Conservation (phyloP, 2,888 invertebrate species). For the Parnassius apollo region DNA sequence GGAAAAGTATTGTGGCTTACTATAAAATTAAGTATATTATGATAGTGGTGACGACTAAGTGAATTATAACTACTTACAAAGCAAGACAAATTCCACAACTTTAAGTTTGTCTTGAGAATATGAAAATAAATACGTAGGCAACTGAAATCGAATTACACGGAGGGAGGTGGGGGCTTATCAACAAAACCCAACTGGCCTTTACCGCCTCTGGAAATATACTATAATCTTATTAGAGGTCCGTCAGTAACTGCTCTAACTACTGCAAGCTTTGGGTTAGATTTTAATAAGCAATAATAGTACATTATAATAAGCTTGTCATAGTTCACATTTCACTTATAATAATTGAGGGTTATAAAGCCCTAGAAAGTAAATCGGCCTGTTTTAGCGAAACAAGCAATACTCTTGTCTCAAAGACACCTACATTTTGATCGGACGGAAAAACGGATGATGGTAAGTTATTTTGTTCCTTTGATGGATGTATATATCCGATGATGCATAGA, state of each 20-base stretch:
- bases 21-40: not conserved
- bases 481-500: too few relatives aligned
- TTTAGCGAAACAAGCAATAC: too few relatives aligned
- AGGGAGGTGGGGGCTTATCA: constrained; percentile 28
- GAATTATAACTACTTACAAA: constrained; percentile 26
- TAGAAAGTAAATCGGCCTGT: too few relatives aligned
- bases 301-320: too few relatives aligned
- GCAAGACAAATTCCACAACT: constrained; percentile 20
- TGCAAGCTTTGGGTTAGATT: not conserved
- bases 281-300: too few relatives aligned
- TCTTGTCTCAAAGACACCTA: too few relatives aligned
- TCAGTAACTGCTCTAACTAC: constrained; percentile 21
- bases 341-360: too few relatives aligned
- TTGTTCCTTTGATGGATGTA: too few relatives aligned
- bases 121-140: constrained; percentile 38
- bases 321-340: too few relatives aligned
- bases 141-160: constrained; percentile 43
- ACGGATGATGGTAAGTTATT: too few relatives aligned
- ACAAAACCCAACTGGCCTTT: constrained; percentile 36
- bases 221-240: constrained; percentile 37
- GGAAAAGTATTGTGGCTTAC: too few relatives aligned
- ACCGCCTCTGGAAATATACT: constrained; percentile 27
- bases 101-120: constrained; percentile 36
- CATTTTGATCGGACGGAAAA: too few relatives aligned
- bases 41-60: constrained; percentile 10